phyloP scores from a whole-genome alignment of 2,113 vertebrate species.

The Nothoprocta perdicaria region DNA sequence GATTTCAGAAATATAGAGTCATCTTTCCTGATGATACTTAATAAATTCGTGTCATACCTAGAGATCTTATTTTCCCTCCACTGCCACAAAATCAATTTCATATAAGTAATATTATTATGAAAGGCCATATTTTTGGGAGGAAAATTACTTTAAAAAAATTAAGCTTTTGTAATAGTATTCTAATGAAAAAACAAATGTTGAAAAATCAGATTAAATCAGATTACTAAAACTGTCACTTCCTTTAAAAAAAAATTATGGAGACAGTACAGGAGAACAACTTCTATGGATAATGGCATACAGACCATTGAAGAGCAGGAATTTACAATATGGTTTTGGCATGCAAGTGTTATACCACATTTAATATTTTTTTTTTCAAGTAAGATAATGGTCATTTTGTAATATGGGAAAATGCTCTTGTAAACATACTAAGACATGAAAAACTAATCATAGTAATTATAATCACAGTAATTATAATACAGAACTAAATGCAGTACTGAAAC shows the following conservation, averaged over 20 bases:
- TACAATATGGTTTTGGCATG: neutral
- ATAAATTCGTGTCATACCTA: neutral
- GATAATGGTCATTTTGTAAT: neutral
- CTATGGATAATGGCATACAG: neutral
- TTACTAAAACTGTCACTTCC: accelerated
- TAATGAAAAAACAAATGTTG: neutral
- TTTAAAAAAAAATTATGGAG: neutral
- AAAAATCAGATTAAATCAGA: neutral
- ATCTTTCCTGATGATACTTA: neutral
- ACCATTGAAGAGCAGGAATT: neutral
- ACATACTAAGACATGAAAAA: neutral
- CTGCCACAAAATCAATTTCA: neutral
- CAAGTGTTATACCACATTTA: neutral
- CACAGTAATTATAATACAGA: neutral
- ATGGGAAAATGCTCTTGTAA: neutral
- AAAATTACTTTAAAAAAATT: neutral
- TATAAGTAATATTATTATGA: neutral
- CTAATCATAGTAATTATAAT: neutral
- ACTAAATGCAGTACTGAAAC: neutral
- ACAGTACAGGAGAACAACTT: neutral
- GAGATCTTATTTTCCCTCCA: neutral
- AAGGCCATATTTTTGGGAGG: accelerated
- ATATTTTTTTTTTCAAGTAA: neutral
- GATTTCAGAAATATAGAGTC: neutral
- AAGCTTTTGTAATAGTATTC: neutral